phyloP scores from a whole-genome alignment of 2,888 invertebrate genomes.

The Metalampra italica region DNA sequence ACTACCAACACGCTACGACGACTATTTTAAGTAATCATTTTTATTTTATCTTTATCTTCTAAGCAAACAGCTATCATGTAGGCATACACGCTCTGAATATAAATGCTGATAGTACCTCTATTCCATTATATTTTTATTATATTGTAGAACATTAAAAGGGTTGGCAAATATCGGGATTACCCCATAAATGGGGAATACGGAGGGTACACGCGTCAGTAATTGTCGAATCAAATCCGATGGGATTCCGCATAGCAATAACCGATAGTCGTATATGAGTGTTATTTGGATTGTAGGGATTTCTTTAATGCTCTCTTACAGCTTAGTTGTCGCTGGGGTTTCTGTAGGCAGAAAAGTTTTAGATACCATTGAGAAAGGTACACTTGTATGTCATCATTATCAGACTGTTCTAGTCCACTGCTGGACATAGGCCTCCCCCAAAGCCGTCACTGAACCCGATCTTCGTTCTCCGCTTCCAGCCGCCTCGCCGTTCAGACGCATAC shows the following conservation, averaged over 20 bases:
- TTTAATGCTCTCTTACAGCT: not conserved
- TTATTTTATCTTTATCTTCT: no score
- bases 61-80: not conserved
- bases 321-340: no score
- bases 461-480: no score
- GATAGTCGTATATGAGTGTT: conserved; percentile 2
- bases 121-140: conserved; percentile 19
- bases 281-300: not conserved
- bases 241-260: conserved; percentile 14
- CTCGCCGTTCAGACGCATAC: no score
- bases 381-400: no score
- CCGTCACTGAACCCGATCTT: no score
- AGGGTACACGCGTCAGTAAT: conserved; percentile 23
- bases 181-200: conserved; percentile 20
- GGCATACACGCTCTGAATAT: not conserved
- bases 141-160: conserved; percentile 23
- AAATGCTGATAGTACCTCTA: not conserved
- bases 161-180: conserved; percentile 23
- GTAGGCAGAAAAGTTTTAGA: no score
- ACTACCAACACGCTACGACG: no score
- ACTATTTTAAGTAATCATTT: no score
- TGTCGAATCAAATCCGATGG: conserved; percentile 20
- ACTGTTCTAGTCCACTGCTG: no score
- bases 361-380: no score
- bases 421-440: no score